phyloP scores from a whole-genome alignment of 2,797 vertebrate genomes.

The Picus viridis region DNA sequence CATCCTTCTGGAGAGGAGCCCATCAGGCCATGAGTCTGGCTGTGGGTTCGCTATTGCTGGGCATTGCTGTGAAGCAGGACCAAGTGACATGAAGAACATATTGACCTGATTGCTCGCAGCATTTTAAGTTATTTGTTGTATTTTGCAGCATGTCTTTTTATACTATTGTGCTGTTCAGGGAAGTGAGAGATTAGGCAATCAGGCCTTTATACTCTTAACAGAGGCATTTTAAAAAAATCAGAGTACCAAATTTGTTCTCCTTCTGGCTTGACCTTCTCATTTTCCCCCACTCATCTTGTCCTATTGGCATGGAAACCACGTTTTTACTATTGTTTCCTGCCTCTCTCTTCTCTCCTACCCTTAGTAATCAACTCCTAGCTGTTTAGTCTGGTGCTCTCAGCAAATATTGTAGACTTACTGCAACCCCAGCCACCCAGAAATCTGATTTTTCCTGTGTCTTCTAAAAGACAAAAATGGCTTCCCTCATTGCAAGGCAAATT shows the following conservation, averaged over 20 bases:
- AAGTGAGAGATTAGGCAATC: not conserved
- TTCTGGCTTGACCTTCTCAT: not conserved
- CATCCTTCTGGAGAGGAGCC: rapidly evolving
- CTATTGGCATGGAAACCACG: not conserved
- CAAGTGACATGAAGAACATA: not conserved
- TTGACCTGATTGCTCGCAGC: not conserved
- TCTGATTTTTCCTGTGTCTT: not conserved
- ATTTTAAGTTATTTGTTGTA: not conserved
- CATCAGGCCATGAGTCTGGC: rapidly evolving
- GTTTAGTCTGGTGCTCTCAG: not conserved
- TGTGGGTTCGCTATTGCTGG: rapidly evolving
- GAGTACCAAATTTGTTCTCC: not conserved
- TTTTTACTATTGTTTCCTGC: not conserved
- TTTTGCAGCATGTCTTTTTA: not conserved
- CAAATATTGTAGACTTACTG: not conserved
- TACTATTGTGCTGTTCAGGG: not conserved
- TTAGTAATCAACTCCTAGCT: not conserved
- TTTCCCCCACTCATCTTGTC: not conserved
- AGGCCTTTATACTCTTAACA: not conserved
- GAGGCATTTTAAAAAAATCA: not conserved
- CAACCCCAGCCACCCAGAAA: not conserved
- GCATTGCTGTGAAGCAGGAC: not conserved
- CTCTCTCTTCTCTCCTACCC: not conserved
- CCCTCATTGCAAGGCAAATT: not conserved
- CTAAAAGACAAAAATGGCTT: not conserved